Evolutionary conservation across 2,797 vertebrate genomes (phyloP), one percentile per base, ranked within the genome.

Genomic region (Amblyopsis hoosieri): DNA sequence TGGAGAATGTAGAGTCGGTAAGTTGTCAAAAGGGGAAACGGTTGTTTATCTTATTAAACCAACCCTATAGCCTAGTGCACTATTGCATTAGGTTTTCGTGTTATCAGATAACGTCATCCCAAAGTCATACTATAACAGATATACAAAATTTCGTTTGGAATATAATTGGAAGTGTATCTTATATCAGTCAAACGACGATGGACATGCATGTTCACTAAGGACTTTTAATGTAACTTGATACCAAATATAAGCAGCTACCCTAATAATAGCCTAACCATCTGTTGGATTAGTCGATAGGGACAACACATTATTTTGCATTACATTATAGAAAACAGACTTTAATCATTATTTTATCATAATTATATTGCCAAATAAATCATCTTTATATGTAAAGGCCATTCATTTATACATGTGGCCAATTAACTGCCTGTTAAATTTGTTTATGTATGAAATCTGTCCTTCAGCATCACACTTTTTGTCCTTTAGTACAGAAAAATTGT

Each of bases 221-320:
- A 77, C 62, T 64, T 23, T 23, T 67, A 78, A 60, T 82, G 90
- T 85, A 93, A 93, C 79, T 54, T 76, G 91, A 93, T 83, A 76
- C 74, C 82, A 67, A 69, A 71, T 76, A 84, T 81, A 82, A 85
- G 69, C 82, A 86, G 81, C 81, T 85, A 75, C 85, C 71, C 92
- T 93, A 93, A 90, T 91, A 91, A 92, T 93, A 93, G 84, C 89
- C 57, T 93, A 93, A 85, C 89, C 57, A 62, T 54, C 65, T 80
- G 79, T 74, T 68, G 85, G 87, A 85, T 90, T 87, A 76, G 78
- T 83, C 83, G 60, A 80, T 45, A 80, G 71, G 81, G 49, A 67
- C 80, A 83, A 85, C 83, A 83, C 60, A 69, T 82, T 80, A 78
- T 73, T 53, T 61, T 47, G 54, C 61, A 23, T 23, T 23, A 23